Base-by-base conservation (phyloP, 2,888 invertebrate species). In the Pheosia tremula region DNA sequence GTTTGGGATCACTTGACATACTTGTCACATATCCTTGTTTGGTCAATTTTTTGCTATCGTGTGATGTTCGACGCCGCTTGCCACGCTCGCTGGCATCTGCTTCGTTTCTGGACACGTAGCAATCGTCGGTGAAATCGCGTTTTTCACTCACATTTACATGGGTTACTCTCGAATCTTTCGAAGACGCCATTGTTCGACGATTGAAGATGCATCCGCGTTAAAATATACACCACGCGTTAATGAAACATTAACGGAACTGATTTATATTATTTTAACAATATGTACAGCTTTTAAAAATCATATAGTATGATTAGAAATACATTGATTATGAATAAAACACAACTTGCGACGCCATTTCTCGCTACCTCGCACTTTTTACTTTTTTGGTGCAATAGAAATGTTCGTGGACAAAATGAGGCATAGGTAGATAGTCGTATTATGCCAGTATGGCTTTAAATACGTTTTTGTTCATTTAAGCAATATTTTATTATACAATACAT, bases 341-440 rank as follows among this genome's bases (percentile, higher is more conserved):
- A 93, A 92, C 88, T 87, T 89, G 88, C 90, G 93, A 93, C 93
- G 93, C 93, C 93, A 93, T 93, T 93, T 92, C 82, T 85, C 72
- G 86, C 86, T 86, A 85, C 85, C 84, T 87, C 82, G 79, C 79
- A 87, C 83, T 88, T 86, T 87, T 80, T 76, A 81, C 77, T 78
- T 75, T 83, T 79, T 83, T 81, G 80, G 68, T 74, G 76, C 77
- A 62, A 68, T 73, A 67, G 78, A 81, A 84, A 83, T 77, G 82
- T 77, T 82, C 72, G 76, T 78, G 72, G 74, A 71, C 77, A 67
- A 72, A 77, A 75, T 72, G 62, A 71, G 66, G 80, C 83, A 80
- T 79, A 74, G 77, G 72, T 60, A 68, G 4, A 8, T 5, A 9
- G 8, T 3, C n/a, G 47, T n/a, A 47, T 47, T 47, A 9, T 9